Evolutionary conservation across 2,888 invertebrate genomes (phyloP).

Genomic region (Belgica antarctica): DNA sequence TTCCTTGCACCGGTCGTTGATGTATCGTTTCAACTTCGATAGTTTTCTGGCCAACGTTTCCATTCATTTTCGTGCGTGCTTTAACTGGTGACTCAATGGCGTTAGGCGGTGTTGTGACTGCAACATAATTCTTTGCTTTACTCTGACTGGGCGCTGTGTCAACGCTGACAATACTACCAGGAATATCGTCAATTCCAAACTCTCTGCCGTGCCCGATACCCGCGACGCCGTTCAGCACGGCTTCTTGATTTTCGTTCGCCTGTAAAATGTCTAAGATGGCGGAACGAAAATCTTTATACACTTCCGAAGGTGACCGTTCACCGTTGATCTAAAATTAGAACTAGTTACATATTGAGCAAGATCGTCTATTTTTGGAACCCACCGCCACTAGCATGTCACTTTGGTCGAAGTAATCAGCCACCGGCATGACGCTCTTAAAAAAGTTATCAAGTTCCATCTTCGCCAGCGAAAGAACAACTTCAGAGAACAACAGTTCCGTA

Average conservation of each 20-base stretch:
- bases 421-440: constrained; percentile 84
- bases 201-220: constrained; percentile 60
- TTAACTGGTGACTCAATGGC: constrained; percentile 53
- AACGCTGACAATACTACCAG: constrained; percentile 63
- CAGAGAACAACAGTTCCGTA: background rate
- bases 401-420: constrained; percentile 87
- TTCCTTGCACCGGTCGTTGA: background rate
- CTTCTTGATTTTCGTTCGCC: constrained; percentile 64
- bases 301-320: constrained; percentile 80
- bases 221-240: constrained; percentile 62
- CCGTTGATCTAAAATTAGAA: constrained; percentile 69
- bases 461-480: constrained; percentile 70
- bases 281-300: constrained; percentile 79
- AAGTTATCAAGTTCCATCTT: constrained; percentile 87
- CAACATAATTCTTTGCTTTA: constrained; percentile 47
- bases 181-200: constrained; percentile 60
- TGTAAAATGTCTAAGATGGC: constrained; percentile 76
- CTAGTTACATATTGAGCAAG: background rate
- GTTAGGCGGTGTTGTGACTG: constrained; percentile 53
- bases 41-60: constrained; percentile 38
- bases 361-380: constrained; percentile 46
- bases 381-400: constrained; percentile 74
- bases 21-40: constrained; percentile 39
- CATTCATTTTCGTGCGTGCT: constrained; percentile 48
- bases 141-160: constrained; percentile 60